phyloP scores from a whole-genome alignment of 2,113 vertebrate genomes.

The Chrysemys picta region DNA sequence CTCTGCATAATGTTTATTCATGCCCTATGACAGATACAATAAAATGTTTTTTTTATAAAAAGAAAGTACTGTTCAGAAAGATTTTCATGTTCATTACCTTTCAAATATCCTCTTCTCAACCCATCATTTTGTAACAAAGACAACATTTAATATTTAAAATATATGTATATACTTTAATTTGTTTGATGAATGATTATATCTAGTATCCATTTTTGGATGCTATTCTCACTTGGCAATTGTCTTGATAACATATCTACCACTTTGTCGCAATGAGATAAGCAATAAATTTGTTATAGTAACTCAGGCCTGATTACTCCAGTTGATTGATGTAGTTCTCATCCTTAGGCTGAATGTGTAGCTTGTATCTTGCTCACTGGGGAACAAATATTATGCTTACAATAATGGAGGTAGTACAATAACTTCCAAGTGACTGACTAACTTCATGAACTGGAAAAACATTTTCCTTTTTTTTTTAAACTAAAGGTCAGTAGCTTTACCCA shows the following conservation, averaged over 20 bases:
- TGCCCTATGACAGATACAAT: not conserved
- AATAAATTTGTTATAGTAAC: not conserved
- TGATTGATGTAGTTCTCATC: not conserved
- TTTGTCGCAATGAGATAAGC: not conserved
- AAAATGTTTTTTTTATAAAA: not conserved
- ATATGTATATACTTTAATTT: not conserved
- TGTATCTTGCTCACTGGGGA: not conserved
- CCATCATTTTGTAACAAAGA: not conserved
- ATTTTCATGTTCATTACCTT: not conserved
- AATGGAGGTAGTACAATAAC: not conserved
- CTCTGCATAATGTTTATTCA: conserved; percentile 7
- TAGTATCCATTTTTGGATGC: not conserved
- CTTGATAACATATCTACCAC: not conserved
- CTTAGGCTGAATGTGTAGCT: not conserved
- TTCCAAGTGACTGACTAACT: conserved; percentile 13
- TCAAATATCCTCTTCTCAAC: not conserved
- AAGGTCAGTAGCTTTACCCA: not conserved
- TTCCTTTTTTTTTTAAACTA: not conserved
- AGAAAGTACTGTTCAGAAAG: not conserved
- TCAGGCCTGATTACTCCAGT: fast-evolving
- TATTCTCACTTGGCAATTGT: fast-evolving
- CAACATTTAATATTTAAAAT: not conserved
- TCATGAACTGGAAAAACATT: not conserved
- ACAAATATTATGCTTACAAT: not conserved
- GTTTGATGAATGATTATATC: not conserved